phyloP scores from a whole-genome alignment of 2,888 invertebrate genomes.

The Acronicta psi region DNA sequence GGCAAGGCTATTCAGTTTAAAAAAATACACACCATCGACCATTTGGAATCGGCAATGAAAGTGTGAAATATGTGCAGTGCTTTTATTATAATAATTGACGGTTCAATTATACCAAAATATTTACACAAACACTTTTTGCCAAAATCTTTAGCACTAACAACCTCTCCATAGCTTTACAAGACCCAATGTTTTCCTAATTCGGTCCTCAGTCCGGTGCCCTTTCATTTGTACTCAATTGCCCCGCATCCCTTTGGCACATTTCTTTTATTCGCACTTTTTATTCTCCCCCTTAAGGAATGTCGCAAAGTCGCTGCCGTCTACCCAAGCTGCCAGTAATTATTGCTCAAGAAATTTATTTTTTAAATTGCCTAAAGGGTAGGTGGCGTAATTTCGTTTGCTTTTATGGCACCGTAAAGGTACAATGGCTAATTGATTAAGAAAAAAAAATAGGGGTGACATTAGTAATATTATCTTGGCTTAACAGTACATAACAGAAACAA shows the following conservation, averaged over 20 bases:
- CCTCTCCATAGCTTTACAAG: slow-evolving; percentile 58
- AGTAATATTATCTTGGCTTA: slow-evolving; percentile 13
- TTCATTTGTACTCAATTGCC: slow-evolving; percentile 84
- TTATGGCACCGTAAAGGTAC: slow-evolving; percentile 43
- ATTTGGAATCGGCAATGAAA: no score
- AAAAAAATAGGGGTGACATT: slow-evolving; percentile 9
- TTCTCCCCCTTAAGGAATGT: slow-evolving; percentile 76
- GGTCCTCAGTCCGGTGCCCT: slow-evolving; percentile 78
- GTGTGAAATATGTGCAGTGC: background rate
- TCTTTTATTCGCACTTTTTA: slow-evolving; percentile 82
- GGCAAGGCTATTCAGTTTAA: no score
- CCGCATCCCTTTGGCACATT: slow-evolving; percentile 83
- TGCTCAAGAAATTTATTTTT: slow-evolving; percentile 68
- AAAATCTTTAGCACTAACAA: slow-evolving; percentile 19
- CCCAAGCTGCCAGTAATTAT: slow-evolving; percentile 75
- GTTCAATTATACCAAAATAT: no score
- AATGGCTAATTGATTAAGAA: slow-evolving; percentile 16
- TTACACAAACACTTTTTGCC: background rate
- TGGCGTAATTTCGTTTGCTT: slow-evolving; percentile 47
- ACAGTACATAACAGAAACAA: background rate
- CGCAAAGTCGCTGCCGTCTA: slow-evolving; percentile 44
- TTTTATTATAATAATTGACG: background rate
- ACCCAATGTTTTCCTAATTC: slow-evolving; percentile 81
- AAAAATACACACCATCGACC: no score
- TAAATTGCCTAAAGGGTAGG: slow-evolving; percentile 53